These are phyloP conservation scores for Schizotus pectinicornis DNA, from an alignment of 2,888 invertebrate genomes.

Conservation along the genomic window DNA sequence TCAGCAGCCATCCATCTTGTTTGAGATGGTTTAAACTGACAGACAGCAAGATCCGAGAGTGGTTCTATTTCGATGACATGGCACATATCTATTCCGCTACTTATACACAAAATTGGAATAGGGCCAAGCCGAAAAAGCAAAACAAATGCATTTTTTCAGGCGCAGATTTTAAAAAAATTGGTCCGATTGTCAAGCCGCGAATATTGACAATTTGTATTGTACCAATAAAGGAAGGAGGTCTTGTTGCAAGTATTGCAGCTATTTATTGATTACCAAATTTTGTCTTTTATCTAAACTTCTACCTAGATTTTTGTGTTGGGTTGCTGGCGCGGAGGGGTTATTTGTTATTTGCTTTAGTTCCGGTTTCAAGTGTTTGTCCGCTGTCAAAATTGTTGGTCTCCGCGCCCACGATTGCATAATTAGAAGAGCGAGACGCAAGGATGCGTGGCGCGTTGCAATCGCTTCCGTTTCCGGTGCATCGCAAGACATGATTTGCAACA, in stretches of 20 bases:
- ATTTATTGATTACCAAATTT: too few relatives aligned
- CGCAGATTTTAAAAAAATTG: not conserved
- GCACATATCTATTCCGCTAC: slow-evolving; percentile 54
- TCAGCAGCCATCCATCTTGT: slow-evolving; percentile 70
- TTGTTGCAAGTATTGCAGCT: too few relatives aligned
- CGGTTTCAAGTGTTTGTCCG: too few relatives aligned
- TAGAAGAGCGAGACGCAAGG: not conserved
- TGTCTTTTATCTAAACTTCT: not conserved
- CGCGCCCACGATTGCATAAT: too few relatives aligned
- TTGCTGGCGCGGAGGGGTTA: too few relatives aligned
- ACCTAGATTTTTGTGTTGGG: not conserved
- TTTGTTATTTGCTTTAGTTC: too few relatives aligned
- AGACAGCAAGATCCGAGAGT: slow-evolving; percentile 59
- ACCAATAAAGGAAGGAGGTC: too few relatives aligned
- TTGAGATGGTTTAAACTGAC: slow-evolving; percentile 63
- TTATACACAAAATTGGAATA: slow-evolving; percentile 37
- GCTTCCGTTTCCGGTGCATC: slow-evolving; percentile 4
- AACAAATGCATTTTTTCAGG: not conserved
- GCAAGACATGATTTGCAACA: not conserved
- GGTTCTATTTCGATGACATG: slow-evolving; percentile 56
- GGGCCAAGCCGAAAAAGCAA: slow-evolving; percentile 23
- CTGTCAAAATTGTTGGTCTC: too few relatives aligned
- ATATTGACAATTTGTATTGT: too few relatives aligned
- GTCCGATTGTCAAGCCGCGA: too few relatives aligned
- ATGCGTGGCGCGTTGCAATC: not conserved